A percentile compares a stretch with the other conserved stretches of the same genome.
These are phyloP conservation scores for Lerista edwardsae DNA, from an alignment of 2,797 vertebrate genomes.

Conservation along the genomic window DNA sequence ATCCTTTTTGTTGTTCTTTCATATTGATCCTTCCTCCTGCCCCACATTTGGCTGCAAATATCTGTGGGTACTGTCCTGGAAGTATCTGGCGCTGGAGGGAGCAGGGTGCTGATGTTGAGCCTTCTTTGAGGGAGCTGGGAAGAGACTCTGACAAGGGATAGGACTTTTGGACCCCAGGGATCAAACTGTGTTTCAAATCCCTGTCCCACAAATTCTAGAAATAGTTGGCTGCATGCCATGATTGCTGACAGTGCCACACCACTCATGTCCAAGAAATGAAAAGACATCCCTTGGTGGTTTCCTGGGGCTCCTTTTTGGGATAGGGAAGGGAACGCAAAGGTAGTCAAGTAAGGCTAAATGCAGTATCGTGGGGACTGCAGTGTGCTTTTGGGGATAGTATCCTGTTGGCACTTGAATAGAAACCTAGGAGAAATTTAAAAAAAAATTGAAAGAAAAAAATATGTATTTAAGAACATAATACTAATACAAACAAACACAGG, in stretches of 20 bases:
- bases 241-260: slow-evolving; percentile 12
- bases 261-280: neutral
- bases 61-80: neutral
- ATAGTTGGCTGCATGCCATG: neutral
- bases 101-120: neutral
- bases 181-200: neutral
- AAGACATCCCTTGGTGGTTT: neutral
- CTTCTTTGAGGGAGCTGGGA: neutral
- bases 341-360: slow-evolving; percentile 49
- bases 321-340: slow-evolving; percentile 46
- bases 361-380: slow-evolving; percentile 65
- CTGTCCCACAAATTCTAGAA: neutral
- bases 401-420: neutral
- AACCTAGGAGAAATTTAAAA: too few species aligned
- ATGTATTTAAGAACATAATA: too few species aligned
- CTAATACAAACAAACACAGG: neutral
- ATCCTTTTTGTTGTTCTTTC: slow-evolving; percentile 47
- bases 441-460: too few species aligned
- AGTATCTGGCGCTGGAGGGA: neutral
- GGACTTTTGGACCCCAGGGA: neutral
- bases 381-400: neutral
- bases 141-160: neutral
- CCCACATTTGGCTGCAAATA: slow-evolving; percentile 13
- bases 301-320: slow-evolving; percentile 7
- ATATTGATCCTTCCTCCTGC: slow-evolving; percentile 43